These are phyloP conservation scores for Perdix hodgsoniae DNA, from an alignment of 2,797 vertebrate species.

Conservation along the genomic window DNA sequence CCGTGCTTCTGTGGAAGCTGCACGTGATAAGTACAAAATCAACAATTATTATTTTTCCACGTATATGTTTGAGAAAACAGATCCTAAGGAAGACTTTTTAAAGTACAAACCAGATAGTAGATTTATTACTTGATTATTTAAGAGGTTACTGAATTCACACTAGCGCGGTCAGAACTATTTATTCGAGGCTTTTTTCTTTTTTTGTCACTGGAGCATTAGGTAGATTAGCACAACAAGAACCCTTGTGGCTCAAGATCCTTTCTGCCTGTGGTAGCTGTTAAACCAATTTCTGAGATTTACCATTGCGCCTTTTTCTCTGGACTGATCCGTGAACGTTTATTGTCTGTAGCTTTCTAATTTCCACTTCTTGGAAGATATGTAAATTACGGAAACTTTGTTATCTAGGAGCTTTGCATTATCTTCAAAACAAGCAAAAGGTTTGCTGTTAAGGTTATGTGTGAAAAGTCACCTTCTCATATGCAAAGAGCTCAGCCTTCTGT, in stretches of 20 bases:
- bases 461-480: conserved; percentile 70
- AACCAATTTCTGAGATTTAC: conserved; percentile 39
- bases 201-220: neutral
- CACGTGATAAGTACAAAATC: conserved; percentile 15
- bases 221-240: conserved; percentile 55
- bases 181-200: neutral
- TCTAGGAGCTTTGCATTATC: conserved; percentile 49
- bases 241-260: conserved; percentile 5
- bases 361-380: conserved; percentile 62
- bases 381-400: conserved; percentile 54
- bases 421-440: conserved; percentile 53
- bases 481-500: conserved; percentile 48
- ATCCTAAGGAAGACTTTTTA: neutral
- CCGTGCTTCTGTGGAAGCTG: conserved; percentile 14
- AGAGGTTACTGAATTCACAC: neutral
- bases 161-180: neutral
- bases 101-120: neutral
- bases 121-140: neutral
- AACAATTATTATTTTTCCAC: neutral
- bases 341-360: conserved; percentile 61
- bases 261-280: conserved; percentile 23
- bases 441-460: conserved; percentile 63
- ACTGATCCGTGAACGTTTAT: conserved; percentile 52
- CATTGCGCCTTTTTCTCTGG: conserved; percentile 33
- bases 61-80: neutral